Percentiles rank a stretch among this genome's conserved stretches.
These are phyloP conservation scores for Aporophyla nigra DNA, from an alignment of 2,888 invertebrate species.

Conservation along the genomic window DNA sequence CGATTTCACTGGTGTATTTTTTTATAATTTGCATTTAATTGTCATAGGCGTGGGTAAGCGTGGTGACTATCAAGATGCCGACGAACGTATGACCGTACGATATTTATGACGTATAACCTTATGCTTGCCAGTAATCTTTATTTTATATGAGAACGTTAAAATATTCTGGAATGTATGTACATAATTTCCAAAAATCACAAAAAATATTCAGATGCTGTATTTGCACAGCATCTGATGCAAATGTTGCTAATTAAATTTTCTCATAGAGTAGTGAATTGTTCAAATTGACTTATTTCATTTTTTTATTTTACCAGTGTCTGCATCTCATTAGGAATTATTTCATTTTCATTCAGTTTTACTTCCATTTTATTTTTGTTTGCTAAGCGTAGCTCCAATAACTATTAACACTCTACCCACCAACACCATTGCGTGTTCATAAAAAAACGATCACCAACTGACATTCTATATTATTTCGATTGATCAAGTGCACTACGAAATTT, in stretches of 20 bases:
- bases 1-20: slow-evolving; percentile 67
- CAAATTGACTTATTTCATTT: slow-evolving; percentile 21
- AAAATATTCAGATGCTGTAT: neutral
- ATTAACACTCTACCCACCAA: slow-evolving; percentile 17
- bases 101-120: no score
- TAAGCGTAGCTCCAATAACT: slow-evolving; percentile 19
- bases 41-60: slow-evolving; percentile 53
- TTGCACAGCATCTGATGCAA: neutral
- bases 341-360: neutral
- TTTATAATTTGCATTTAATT: slow-evolving; percentile 64
- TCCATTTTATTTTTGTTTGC: slow-evolving; percentile 11
- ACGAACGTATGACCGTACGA: slow-evolving; percentile 12
- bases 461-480: slow-evolving; percentile 59
- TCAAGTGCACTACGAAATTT: slow-evolving; percentile 62
- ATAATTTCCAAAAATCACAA: neutral
- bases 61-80: slow-evolving; percentile 32
- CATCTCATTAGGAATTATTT: neutral
- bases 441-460: slow-evolving; percentile 53
- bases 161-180: neutral
- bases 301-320: neutral
- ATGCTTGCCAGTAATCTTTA: neutral
- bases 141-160: neutral
- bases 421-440: slow-evolving; percentile 29
- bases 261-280: neutral
- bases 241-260: slow-evolving; percentile 11